Percentiles rank a stretch among this genome's conserved stretches.
Evolutionary conservation across 1,140 invertebrate genomes (phyloP).

Genomic region (Lepidurus couesii): DNA sequence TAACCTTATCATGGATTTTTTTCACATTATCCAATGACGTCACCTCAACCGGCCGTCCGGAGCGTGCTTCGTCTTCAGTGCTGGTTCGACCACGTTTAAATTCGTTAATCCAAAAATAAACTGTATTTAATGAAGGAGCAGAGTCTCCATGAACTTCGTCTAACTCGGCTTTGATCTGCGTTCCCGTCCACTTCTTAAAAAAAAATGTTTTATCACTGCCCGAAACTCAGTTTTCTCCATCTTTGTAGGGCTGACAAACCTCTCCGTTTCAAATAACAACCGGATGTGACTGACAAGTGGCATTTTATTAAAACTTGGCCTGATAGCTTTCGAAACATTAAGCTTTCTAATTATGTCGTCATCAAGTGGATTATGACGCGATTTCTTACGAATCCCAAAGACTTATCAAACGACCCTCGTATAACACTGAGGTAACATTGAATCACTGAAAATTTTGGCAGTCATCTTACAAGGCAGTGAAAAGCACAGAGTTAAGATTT

Average conservation of each 20-base stretch:
- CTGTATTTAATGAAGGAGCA: not conserved
- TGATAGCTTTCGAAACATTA: too few relatives aligned
- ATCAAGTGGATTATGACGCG: too few relatives aligned
- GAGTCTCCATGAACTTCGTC: not conserved
- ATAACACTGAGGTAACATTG: not conserved
- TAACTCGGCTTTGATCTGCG: not conserved
- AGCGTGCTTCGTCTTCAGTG: not conserved
- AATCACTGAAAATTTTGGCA: not conserved
- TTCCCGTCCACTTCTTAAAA: not conserved
- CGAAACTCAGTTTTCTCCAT: too few relatives aligned
- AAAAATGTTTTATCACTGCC: too few relatives aligned
- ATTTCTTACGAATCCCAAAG: too few relatives aligned
- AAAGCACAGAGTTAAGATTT: not conserved
- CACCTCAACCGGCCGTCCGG: too few relatives aligned
- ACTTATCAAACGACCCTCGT: too few relatives aligned
- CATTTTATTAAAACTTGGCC: too few relatives aligned
- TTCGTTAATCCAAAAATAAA: not conserved
- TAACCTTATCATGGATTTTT: not conserved
- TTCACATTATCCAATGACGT: not conserved
- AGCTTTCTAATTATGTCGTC: too few relatives aligned
- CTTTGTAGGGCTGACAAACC: too few relatives aligned
- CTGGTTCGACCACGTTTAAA: not conserved
- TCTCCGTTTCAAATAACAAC: too few relatives aligned
- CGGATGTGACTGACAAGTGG: too few relatives aligned
- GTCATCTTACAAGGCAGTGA: not conserved